phyloP scores from a whole-genome alignment of 2,888 invertebrate genomes.

The Epiblema foenella region DNA sequence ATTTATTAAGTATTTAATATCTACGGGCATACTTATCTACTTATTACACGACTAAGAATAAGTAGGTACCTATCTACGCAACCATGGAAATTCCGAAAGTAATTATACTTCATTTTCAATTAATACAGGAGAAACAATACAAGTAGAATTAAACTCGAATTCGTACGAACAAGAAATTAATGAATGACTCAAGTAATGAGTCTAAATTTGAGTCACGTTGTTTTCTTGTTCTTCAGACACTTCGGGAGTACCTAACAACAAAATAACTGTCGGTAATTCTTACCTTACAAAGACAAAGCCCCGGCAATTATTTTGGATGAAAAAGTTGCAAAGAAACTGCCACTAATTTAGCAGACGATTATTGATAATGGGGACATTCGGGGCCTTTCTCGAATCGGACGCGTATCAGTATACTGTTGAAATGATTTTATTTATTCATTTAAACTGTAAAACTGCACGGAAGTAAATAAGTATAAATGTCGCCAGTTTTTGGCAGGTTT shows the following conservation, averaged over 20 bases:
- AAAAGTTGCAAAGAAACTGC: slow-evolving; percentile 35
- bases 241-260: slow-evolving; percentile 26
- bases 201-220: slow-evolving; percentile 39
- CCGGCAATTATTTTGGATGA: slow-evolving; percentile 42
- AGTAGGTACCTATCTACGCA: neutral
- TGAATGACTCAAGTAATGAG: slow-evolving; percentile 41
- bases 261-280: slow-evolving; percentile 34
- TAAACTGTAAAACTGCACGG: no score
- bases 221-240: slow-evolving; percentile 38
- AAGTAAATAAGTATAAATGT: no score
- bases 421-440: neutral
- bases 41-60: neutral
- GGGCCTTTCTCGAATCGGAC: slow-evolving; percentile 5
- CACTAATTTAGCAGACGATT: slow-evolving; percentile 17
- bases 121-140: slow-evolving; percentile 34
- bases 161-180: slow-evolving; percentile 32
- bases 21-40: no score
- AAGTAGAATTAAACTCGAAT: slow-evolving; percentile 42
- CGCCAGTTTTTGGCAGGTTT: neutral
- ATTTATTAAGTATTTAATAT: no score
- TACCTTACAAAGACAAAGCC: slow-evolving; percentile 27
- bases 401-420: neutral
- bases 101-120: slow-evolving; percentile 34
- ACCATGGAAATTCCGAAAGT: slow-evolving; percentile 24
- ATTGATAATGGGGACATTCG: slow-evolving; percentile 33